Conservation (phyloP, 2,113 vertebrate genomes). For the Grus americana region DNA sequence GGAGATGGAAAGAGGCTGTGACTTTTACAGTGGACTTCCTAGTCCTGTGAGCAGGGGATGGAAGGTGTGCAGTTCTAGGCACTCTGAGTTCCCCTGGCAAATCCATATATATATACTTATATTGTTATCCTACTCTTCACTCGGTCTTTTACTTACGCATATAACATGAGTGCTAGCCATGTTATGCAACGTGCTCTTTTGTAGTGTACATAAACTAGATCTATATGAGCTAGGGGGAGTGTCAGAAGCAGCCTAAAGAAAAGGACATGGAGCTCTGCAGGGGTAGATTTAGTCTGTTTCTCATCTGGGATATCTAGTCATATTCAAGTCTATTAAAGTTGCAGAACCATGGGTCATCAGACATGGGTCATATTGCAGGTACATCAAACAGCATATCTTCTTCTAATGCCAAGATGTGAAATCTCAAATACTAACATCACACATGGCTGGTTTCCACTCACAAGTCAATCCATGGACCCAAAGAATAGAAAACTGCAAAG, state of each 20-base stretch:
- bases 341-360: not conserved
- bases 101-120: not conserved
- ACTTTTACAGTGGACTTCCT: not conserved
- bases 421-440: not conserved
- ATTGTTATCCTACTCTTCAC: not conserved
- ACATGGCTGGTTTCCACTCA: not conserved
- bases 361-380: not conserved
- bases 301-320: not conserved
- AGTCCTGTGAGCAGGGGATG: not conserved
- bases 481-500: not conserved
- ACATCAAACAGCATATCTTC: not conserved
- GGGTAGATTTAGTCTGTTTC: not conserved
- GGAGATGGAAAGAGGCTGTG: not conserved
- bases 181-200: not conserved
- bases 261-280: not conserved
- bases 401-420: not conserved
- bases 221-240: not conserved
- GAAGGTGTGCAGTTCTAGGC: not conserved
- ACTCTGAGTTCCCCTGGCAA: not conserved
- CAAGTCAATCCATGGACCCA: not conserved
- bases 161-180: not conserved
- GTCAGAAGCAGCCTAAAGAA: not conserved
- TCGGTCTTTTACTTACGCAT: not conserved
- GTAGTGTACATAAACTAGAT: not conserved
- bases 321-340: not conserved